These are phyloP conservation scores for Octodonta nipae DNA, from an alignment of 2,888 invertebrate genomes.

Conservation along the genomic window DNA sequence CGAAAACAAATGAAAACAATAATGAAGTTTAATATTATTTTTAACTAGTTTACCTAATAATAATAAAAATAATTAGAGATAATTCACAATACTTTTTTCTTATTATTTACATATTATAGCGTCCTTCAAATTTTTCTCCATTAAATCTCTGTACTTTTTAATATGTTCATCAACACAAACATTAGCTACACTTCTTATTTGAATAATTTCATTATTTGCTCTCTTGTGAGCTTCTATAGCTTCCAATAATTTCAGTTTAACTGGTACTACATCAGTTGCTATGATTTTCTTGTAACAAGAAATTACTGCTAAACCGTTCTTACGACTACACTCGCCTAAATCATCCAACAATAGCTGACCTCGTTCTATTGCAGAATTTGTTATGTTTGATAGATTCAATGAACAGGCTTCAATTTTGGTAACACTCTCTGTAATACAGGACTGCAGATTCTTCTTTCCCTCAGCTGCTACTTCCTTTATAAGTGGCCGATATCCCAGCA, in stretches of 20 bases:
- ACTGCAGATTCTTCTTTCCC: constrained; percentile 5
- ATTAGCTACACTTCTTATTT: constrained; percentile 20
- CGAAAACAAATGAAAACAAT: too few relatives aligned
- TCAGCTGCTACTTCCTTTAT: constrained; percentile 16
- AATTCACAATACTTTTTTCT: too few relatives aligned
- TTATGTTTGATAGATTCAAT: constrained; percentile 9
- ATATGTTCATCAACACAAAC: constrained; percentile 23
- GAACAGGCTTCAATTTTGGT: neutral
- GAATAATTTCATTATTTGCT: constrained; percentile 21
- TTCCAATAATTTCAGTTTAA: constrained; percentile 23
- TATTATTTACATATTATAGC: constrained; percentile 18
- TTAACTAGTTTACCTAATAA: too few relatives aligned
- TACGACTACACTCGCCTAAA: constrained; percentile 22
- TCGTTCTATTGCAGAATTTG: constrained; percentile 16
- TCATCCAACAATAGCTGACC: constrained; percentile 23
- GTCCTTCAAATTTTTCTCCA: constrained; percentile 11
- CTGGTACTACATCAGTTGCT: constrained; percentile 21
- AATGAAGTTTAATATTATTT: too few relatives aligned
- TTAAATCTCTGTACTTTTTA: constrained; percentile 10
- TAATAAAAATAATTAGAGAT: too few relatives aligned
- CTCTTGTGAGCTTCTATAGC: constrained; percentile 23
- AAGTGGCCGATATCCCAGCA: constrained; percentile 12
- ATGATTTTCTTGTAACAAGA: constrained; percentile 27
- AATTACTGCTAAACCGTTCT: constrained; percentile 21
- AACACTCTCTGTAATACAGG: neutral